Evolutionary conservation across 2,888 invertebrate genomes (phyloP), one percentile per base, ranked within the genome.

Genomic region (Drosophila incognita): DNA sequence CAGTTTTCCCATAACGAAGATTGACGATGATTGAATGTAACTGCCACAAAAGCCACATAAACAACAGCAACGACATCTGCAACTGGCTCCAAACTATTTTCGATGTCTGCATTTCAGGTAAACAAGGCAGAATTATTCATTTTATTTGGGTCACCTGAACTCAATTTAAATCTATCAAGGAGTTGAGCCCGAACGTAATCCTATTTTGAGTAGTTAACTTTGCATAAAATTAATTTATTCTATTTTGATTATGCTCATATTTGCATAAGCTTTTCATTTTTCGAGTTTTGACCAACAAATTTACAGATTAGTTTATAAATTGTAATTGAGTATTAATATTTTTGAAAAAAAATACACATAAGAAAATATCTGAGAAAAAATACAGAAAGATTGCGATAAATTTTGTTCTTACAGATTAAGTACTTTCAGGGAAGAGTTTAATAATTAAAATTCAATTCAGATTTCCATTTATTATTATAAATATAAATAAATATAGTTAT

Each of bases 11-110:
- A 64, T 33, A 33, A 33, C 33, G 33, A 33, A 11, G 33, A 33
- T 77, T 78, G 77, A 78, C 74, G 68, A 69, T 77, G 69, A 78
- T 74, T 77, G 78, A 77, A 67, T 59, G 65, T 46, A 54, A 61
- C 69, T 57, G 52, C 35, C 46, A 62, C 51, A 58, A n/a, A 35
- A n/a, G 13, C 24, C 51, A 31, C 66, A 53, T 52, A n/a, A 10
- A 40, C 40, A 59, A 56, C 38, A 63, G 27, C 49, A 57, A 18
- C 54, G 40, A 18, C 56, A 71, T 59, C 52, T 53, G 71, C 46
- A 58, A 42, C 29, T 48, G 58, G 27, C 31, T 42, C 38, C 46
- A 51, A 58, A 54, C 29, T 38, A 33, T 46, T 24, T 48, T 7
- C 33, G 46, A 29, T 33, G 21, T 21, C 42, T 29, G 15, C 35